A percentile compares a stretch with the other conserved stretches of the same genome.
Evolutionary conservation across 2,888 invertebrate genomes (phyloP).

Genomic region (Drosophila birchii): DNA sequence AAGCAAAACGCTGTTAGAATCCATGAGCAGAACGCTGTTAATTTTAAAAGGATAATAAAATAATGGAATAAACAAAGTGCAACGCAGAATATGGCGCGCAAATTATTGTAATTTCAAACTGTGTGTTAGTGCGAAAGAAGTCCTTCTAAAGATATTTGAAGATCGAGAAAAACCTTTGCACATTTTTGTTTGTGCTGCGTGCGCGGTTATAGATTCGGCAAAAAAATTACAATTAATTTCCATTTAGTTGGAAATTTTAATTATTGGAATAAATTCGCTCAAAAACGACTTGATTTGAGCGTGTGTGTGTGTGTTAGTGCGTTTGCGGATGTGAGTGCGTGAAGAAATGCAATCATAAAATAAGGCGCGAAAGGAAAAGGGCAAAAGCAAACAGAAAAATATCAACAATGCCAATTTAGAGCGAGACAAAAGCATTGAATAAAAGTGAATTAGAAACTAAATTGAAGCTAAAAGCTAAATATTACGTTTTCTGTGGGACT

Average conservation of each 20-base stretch:
- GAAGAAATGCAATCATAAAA: conserved; percentile 67
- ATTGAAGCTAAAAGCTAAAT: conserved; percentile 1
- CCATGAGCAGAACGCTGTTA: no score
- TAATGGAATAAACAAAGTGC: background rate
- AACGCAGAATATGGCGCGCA: background rate
- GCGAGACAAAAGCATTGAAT: background rate
- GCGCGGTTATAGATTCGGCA: conserved; percentile 14
- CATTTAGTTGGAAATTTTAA: conserved; percentile 22
- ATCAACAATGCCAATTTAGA: conserved; percentile 58
- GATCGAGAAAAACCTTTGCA: background rate
- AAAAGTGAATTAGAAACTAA: conserved; percentile 6
- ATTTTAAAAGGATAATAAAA: no score
- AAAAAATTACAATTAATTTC: conserved; percentile 32
- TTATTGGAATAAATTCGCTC: conserved; percentile 15
- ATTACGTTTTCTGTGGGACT: background rate
- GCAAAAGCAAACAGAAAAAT: conserved; percentile 39
- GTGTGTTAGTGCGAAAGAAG: background rate
- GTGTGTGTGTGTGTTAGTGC: conserved; percentile 27
- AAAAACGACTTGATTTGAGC: conserved; percentile 20
- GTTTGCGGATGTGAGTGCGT: conserved; percentile 49
- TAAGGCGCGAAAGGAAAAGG: conserved; percentile 23
- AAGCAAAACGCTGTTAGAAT: no score
- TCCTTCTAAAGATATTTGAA: background rate
- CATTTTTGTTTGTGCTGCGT: conserved; percentile 18
- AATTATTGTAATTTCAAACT: background rate